phyloP scores from a whole-genome alignment of 1,140 invertebrate species.

The Idris sp. region DNA sequence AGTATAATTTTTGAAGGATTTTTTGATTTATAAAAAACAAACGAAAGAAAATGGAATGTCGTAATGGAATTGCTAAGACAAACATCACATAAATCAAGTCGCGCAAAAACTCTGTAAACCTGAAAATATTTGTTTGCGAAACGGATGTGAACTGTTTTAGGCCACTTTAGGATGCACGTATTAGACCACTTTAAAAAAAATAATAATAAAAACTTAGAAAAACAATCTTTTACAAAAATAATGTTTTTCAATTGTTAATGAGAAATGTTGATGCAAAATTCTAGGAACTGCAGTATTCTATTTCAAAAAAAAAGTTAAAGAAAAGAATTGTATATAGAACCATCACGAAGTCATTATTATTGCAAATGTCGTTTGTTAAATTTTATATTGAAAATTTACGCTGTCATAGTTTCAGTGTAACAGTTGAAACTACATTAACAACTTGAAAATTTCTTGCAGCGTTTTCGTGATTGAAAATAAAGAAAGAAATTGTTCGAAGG shows the following conservation, averaged over 20 bases:
- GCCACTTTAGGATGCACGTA: neutral
- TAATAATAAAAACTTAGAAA: too few species aligned
- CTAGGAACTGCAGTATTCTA: slow-evolving; percentile 2
- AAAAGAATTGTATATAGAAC: slow-evolving; percentile 9
- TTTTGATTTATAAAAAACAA: slow-evolving; percentile 43
- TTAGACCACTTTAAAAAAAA: slow-evolving; percentile 1
- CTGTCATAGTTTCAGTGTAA: slow-evolving; percentile 7
- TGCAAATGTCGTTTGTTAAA: slow-evolving; percentile 38
- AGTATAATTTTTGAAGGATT: too few species aligned
- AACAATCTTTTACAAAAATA: slow-evolving; percentile 2
- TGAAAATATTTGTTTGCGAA: slow-evolving; percentile 19
- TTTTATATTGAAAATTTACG: slow-evolving; percentile 29
- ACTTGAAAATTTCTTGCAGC: slow-evolving; percentile 10
- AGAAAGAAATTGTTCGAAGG: too few species aligned
- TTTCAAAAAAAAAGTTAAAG: slow-evolving; percentile 15
- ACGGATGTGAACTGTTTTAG: slow-evolving; percentile 19
- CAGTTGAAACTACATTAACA: slow-evolving; percentile 17
- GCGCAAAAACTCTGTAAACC: slow-evolving; percentile 3
- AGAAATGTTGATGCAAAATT: slow-evolving; percentile 9
- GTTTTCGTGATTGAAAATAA: too few species aligned
- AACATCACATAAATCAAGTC: slow-evolving; percentile 20
- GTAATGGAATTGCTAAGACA: slow-evolving; percentile 31
- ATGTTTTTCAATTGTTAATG: slow-evolving; percentile 12
- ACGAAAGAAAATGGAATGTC: slow-evolving; percentile 28
- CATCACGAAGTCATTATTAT: slow-evolving; percentile 15